Evolutionary conservation across 2,113 vertebrate genomes (phyloP).

Genomic region (Balaenoptera acutorostrata): DNA sequence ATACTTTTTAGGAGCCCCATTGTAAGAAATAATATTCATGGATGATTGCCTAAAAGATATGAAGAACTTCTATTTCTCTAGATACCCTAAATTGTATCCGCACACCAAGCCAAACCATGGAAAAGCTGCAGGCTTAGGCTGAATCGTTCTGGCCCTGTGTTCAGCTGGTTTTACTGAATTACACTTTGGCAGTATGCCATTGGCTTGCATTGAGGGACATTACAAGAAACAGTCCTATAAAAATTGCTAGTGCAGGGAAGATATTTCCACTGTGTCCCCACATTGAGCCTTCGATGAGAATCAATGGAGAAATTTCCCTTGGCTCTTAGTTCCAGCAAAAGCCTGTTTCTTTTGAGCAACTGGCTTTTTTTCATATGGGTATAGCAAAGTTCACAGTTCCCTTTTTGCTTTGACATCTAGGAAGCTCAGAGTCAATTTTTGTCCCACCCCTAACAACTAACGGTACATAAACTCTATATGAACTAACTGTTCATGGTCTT

Average conservation of each 20-base stretch:
- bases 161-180: conserved; percentile 53
- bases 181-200: conserved; percentile 62
- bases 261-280: conserved; percentile 26
- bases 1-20: neutral
- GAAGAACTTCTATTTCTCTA: conserved; percentile 5
- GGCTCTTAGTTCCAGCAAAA: neutral
- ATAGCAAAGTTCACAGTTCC: neutral
- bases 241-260: conserved; percentile 37
- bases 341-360: neutral
- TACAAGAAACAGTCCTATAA: conserved; percentile 59
- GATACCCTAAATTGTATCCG: neutral
- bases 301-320: conserved; percentile 23
- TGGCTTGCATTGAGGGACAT: conserved; percentile 32
- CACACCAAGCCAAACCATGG: conserved; percentile 29
- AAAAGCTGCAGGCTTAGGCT: conserved; percentile 4
- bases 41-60: conserved; percentile 53
- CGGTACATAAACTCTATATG: neutral
- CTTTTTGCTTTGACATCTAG: conserved; percentile 16
- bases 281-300: neutral
- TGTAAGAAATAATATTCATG: conserved; percentile 40
- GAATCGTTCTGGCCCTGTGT: neutral
- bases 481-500: neutral
- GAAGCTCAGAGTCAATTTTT: neutral
- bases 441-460: neutral
- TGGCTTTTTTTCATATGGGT: neutral